phyloP scores from a whole-genome alignment of 2,113 vertebrate species.

The Oryctolagus cuniculus region mOryCun1.1 NC_091453.1:77138501-77139000 shows the following conservation, averaged over 20 bases:
- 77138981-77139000: neutral
- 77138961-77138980: constrained; percentile 19
- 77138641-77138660: neutral
- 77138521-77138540: constrained; percentile 1
- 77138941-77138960: neutral
- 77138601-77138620: neutral
- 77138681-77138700: constrained; percentile 13
- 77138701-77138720: neutral
- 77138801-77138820: neutral
- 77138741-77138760: neutral
- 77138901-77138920: neutral
- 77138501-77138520: neutral
- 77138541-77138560: neutral
- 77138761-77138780: neutral
- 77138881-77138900: neutral
- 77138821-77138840: neutral
- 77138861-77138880: neutral
- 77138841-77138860: constrained; percentile 15
- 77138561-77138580: neutral
- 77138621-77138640: neutral
- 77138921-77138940: neutral
- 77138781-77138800: neutral
- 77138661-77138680: neutral
- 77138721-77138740: neutral
- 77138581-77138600: neutral